Evolutionary conservation across 2,113 vertebrate genomes (phyloP).

Genomic region (Pygoscelis adeliae): DNA sequence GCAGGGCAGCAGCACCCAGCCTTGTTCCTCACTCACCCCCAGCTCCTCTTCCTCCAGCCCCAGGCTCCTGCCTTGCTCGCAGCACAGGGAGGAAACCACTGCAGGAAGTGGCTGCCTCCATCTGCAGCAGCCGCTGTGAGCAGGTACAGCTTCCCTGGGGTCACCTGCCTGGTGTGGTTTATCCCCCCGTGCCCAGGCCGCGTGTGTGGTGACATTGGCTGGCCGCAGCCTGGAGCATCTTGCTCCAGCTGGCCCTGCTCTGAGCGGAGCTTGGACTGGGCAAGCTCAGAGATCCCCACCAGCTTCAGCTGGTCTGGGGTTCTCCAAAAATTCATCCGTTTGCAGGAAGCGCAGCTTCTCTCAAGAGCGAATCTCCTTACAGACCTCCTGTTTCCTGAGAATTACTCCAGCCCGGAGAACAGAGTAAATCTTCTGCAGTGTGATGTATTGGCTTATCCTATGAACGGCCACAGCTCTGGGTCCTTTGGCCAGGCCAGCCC

Average conservation of each 20-base stretch:
- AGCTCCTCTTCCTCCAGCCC: neutral
- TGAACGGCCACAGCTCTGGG: neutral
- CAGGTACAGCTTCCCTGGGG: neutral
- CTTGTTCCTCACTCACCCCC: neutral
- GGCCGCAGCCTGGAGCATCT: accelerated
- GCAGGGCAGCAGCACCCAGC: neutral
- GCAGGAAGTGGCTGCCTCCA: neutral
- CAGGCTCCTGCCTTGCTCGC: neutral
- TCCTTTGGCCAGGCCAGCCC: neutral
- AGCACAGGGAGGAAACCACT: neutral
- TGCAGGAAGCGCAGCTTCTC: neutral
- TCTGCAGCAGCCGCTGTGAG: neutral
- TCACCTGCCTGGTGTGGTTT: neutral
- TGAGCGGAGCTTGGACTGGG: neutral
- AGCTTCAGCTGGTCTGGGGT: neutral
- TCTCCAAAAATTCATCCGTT: neutral
- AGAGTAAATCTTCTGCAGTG: neutral
- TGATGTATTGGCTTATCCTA: neutral
- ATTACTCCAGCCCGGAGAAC: neutral
- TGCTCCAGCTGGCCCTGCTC: neutral
- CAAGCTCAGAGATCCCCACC: neutral
- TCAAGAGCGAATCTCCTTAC: neutral
- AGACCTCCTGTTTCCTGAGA: neutral
- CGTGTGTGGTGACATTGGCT: neutral
- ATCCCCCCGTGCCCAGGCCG: neutral